Evolutionary conservation across 1,140 invertebrate species (phyloP).

Genomic region (Galendromus occidentalis): DNA sequence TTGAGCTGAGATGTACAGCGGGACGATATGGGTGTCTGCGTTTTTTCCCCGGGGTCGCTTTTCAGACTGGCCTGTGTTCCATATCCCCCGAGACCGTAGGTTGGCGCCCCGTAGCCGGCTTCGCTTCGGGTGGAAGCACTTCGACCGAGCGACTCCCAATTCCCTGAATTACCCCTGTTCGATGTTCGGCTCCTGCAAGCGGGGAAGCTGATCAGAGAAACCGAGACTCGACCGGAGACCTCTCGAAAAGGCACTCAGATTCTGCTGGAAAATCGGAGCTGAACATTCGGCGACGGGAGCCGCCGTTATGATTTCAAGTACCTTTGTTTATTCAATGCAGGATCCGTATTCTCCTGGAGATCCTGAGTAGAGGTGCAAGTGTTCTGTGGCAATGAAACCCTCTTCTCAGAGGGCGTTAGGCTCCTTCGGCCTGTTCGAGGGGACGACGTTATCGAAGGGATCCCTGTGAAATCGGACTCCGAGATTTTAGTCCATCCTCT

Average conservation of each 20-base stretch:
- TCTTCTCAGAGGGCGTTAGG: background rate
- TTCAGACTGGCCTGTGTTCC: background rate
- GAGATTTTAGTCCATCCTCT: too few species aligned
- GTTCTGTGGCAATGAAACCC: background rate
- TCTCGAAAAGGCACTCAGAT: too few species aligned
- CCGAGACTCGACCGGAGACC: too few species aligned
- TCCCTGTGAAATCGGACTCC: too few species aligned
- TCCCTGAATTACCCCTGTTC: too few species aligned
- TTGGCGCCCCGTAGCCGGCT: background rate
- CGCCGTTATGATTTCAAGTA: too few species aligned
- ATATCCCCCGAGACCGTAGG: background rate
- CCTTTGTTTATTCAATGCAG: background rate
- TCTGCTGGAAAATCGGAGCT: too few species aligned
- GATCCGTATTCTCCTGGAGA: slow-evolving; percentile 6
- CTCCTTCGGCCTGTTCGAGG: background rate
- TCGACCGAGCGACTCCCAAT: background rate
- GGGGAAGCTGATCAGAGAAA: slow-evolving; percentile 15
- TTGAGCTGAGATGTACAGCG: background rate
- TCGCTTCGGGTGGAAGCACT: background rate
- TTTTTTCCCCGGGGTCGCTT: background rate
- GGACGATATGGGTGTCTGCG: background rate
- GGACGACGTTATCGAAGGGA: background rate
- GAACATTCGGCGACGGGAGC: too few species aligned
- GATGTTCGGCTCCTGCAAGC: slow-evolving; percentile 15
- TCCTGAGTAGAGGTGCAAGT: background rate